phyloP scores from a whole-genome alignment of 2,888 invertebrate genomes.

The Malthinus flaveolus region DNA sequence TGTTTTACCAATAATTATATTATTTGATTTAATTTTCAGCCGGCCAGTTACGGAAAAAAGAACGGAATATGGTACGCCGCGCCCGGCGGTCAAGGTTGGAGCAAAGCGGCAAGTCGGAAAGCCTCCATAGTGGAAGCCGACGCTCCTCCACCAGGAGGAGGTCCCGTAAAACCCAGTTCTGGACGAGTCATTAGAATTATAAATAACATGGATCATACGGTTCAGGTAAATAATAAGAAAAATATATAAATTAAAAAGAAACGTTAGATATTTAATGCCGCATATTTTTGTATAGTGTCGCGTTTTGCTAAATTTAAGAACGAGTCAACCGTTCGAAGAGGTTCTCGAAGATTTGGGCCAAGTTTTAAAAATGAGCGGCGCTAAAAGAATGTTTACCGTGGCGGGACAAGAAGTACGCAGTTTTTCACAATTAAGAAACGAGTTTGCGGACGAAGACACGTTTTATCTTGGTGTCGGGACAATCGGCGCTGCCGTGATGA shows the following conservation, averaged over 20 bases:
- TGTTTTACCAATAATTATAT: background rate
- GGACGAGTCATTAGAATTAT: constrained; percentile 90
- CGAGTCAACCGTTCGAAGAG: constrained; percentile 92
- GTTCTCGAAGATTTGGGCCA: constrained; percentile 91
- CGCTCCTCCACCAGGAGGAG: constrained; percentile 66
- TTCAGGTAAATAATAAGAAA: constrained; percentile 65
- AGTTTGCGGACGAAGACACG: constrained; percentile 88
- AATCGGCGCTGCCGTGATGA: constrained; percentile 56
- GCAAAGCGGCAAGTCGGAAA: constrained; percentile 75
- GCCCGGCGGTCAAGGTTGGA: constrained; percentile 62
- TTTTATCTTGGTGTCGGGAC: constrained; percentile 76
- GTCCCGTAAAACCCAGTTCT: constrained; percentile 74
- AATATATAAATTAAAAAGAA: no score
- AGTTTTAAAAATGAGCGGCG: constrained; percentile 89
- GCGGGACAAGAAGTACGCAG: constrained; percentile 92
- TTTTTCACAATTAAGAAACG: constrained; percentile 90
- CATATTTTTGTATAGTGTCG: constrained; percentile 68
- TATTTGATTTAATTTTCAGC: constrained; percentile 57
- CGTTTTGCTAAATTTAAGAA: constrained; percentile 87
- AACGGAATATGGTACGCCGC: constrained; percentile 85
- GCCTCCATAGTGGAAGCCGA: constrained; percentile 83
- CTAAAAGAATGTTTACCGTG: constrained; percentile 89
- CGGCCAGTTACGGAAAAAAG: constrained; percentile 89
- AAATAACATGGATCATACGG: constrained; percentile 90
- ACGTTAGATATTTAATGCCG: background rate